phyloP scores from a whole-genome alignment of 2,888 invertebrate genomes.

The Andrena dorsata region DNA sequence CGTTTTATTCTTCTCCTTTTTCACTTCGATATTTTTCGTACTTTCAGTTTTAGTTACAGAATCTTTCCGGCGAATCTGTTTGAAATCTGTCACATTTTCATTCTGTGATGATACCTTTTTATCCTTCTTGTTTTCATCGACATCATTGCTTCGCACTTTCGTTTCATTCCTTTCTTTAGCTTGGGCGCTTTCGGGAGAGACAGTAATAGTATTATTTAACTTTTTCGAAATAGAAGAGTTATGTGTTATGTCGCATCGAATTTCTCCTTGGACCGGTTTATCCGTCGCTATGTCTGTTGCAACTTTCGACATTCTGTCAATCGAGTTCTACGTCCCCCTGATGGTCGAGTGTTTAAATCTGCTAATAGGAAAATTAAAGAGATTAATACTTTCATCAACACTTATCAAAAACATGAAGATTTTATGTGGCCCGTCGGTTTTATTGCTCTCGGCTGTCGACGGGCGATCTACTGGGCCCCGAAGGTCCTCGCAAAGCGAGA shows the following conservation, averaged over 20 bases:
- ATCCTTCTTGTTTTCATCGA: not conserved
- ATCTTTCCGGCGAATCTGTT: not conserved
- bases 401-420: too few relatives aligned
- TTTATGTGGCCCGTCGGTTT: too few relatives aligned
- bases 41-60: not conserved
- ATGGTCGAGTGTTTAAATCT: not conserved
- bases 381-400: too few relatives aligned
- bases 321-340: not conserved
- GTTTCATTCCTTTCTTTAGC: conserved; percentile 1
- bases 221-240: not conserved
- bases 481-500: too few relatives aligned
- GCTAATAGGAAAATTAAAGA: not conserved
- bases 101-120: not conserved
- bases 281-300: not conserved
- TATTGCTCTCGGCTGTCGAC: too few relatives aligned
- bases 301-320: conserved; percentile 29
- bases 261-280: conserved; percentile 23
- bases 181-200: not conserved
- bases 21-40: conserved; percentile 5
- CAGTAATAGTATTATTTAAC: not conserved
- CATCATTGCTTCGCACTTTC: not conserved
- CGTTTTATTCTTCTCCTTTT: not conserved
- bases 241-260: not conserved
- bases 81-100: not conserved
- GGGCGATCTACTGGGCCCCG: too few relatives aligned